phyloP scores from a whole-genome alignment of 2,113 vertebrate genomes.

The Cephalopholis sonnerati region DNA sequence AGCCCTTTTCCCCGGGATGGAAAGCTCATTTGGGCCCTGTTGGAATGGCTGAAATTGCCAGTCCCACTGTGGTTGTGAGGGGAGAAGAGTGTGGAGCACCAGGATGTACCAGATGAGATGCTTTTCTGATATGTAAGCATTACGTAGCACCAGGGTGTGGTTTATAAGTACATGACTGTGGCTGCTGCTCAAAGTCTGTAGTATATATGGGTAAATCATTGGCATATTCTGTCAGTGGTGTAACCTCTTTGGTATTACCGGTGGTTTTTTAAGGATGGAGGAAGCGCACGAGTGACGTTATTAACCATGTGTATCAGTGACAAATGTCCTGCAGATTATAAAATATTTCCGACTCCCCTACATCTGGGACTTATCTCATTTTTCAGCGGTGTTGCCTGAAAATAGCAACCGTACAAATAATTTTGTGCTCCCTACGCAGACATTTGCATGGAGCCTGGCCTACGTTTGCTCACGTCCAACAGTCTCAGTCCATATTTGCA shows the following conservation, averaged over 20 bases:
- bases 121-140: conserved; percentile 53
- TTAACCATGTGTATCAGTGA: not conserved
- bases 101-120: conserved; percentile 39
- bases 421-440: not conserved
- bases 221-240: conserved; percentile 41
- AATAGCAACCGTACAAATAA: not conserved
- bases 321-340: conserved; percentile 26
- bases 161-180: conserved; percentile 48
- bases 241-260: conserved; percentile 18
- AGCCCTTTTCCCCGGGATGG: conserved; percentile 59
- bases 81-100: conserved; percentile 13
- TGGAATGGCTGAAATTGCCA: conserved; percentile 65
- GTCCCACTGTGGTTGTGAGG: conserved; percentile 41
- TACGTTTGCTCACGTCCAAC: conserved; percentile 28
- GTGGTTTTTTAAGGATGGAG: conserved; percentile 40
- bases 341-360: conserved; percentile 5
- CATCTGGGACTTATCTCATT: not conserved
- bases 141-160: conserved; percentile 54
- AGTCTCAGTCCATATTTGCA: conserved; percentile 47
- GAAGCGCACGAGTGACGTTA: not conserved
- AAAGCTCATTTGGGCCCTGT: conserved; percentile 68
- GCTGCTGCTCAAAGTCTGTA: conserved; percentile 40
- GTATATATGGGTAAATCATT: conserved; percentile 51
- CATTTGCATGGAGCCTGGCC: not conserved
- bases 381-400: not conserved